Evolutionary conservation across 2,888 invertebrate species (phyloP).

Genomic region (Cerastis rubricosa): DNA sequence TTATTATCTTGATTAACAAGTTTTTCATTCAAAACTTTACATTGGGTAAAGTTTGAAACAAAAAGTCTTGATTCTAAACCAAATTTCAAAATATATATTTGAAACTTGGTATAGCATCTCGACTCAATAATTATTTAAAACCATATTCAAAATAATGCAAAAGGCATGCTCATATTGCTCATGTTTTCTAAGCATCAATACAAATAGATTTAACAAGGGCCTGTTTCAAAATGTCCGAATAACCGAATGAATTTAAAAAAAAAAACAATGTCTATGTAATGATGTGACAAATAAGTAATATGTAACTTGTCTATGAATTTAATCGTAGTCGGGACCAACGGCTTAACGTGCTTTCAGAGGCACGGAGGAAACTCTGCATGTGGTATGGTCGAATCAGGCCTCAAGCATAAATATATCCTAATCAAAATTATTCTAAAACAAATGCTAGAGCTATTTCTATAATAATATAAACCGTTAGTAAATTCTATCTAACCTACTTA

Average conservation of each 20-base stretch:
- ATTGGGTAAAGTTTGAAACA: neutral
- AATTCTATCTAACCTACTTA: neutral
- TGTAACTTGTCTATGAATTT: neutral
- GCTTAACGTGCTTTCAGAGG: too few relatives aligned
- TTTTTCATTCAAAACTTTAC: neutral
- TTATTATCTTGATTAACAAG: neutral
- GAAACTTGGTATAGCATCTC: too few relatives aligned
- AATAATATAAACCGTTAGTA: conserved; percentile 11
- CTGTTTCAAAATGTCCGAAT: neutral
- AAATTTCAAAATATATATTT: neutral
- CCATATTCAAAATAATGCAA: neutral
- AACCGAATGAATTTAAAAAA: neutral
- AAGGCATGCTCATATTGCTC: conserved; percentile 37
- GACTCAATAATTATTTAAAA: neutral
- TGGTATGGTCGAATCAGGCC: too few relatives aligned
- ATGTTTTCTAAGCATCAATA: conserved; percentile 18
- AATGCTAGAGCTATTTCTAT: conserved; percentile 27
- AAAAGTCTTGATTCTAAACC: neutral
- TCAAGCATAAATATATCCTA: conserved; percentile 3
- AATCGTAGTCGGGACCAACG: neutral
- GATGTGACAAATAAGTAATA: neutral
- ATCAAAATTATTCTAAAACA: conserved; percentile 26
- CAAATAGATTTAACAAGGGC: neutral
- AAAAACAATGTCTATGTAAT: neutral
- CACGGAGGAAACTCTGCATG: too few relatives aligned